These are phyloP conservation scores for Rotaria magnacalcarata DNA, from an alignment of 2,888 invertebrate species.

Conservation along the genomic window DNA sequence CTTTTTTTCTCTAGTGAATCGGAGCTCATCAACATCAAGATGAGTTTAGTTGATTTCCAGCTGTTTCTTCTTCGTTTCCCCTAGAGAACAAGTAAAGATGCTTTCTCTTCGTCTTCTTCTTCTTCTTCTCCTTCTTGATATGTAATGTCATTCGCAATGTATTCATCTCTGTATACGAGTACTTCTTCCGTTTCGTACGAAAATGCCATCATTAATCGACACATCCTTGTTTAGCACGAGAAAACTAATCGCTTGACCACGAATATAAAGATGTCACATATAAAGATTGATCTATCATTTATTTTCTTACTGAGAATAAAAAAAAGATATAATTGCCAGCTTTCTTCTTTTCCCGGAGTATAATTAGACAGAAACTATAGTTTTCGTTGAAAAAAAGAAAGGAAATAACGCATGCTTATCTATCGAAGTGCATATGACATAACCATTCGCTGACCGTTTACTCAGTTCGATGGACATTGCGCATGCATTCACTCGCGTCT, in stretches of 20 bases:
- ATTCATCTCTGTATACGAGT: neutral
- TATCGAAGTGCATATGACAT: neutral
- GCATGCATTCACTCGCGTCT: neutral
- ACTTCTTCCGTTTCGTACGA: conserved; percentile 1
- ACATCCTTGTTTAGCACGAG: neutral
- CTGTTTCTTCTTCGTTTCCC: neutral
- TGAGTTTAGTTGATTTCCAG: conserved; percentile 21
- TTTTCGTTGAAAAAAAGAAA: neutral
- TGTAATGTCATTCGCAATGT: conserved; percentile 12
- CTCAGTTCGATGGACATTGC: neutral
- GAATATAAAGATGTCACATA: too few relatives aligned
- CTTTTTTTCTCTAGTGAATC: neutral
- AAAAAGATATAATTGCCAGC: neutral
- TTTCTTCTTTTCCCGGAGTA: neutral
- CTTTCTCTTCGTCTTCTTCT: neutral
- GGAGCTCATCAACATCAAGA: conserved; percentile 8
- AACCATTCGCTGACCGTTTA: neutral
- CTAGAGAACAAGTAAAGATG: neutral
- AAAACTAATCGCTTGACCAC: neutral
- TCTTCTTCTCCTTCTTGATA: neutral
- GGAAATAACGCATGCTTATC: neutral
- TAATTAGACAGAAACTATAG: neutral
- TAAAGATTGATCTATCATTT: neutral
- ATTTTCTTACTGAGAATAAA: neutral
- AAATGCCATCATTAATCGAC: conserved; percentile 7